These are phyloP conservation scores for Drosophila bipectinata DNA, from an alignment of 1,140 invertebrate species.

Conservation along the genomic window DNA sequence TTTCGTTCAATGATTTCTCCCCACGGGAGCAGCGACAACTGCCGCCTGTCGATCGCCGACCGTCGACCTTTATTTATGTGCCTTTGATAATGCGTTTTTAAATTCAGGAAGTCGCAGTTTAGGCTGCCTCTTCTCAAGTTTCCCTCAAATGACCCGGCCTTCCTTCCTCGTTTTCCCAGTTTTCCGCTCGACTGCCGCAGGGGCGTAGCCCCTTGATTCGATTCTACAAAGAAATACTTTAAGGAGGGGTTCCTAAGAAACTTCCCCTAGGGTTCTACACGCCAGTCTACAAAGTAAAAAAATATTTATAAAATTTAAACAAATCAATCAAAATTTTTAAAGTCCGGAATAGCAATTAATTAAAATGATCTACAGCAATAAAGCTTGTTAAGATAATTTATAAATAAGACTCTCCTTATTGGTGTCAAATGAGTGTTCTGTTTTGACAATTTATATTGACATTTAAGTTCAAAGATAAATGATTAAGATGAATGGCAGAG, in stretches of 20 bases:
- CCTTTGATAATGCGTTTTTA: conserved; percentile 59
- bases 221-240: conserved; percentile 1
- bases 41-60: conserved; percentile 39
- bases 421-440: conserved; percentile 22
- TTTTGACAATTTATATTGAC: conserved; percentile 18
- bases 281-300: not conserved
- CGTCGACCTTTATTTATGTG: conserved; percentile 71
- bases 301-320: not conserved
- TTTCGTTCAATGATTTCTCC: conserved; percentile 66
- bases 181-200: conserved; percentile 53
- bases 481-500: conserved; percentile 6
- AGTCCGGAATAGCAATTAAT: conserved; percentile 1
- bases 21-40: conserved; percentile 46
- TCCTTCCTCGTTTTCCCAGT: conserved; percentile 20
- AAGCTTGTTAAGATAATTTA: not conserved
- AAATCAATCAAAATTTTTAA: conserved; percentile 1
- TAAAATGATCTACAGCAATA: conserved; percentile 8
- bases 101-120: conserved; percentile 71
- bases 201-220: conserved; percentile 32
- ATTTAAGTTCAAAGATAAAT: conserved; percentile 13
- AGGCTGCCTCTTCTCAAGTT: conserved; percentile 29
- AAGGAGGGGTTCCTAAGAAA: conserved; percentile 24
- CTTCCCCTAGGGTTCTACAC: not conserved
- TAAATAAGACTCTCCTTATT: conserved; percentile 10
- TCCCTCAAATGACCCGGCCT: not conserved